Conservation (phyloP, 53 echinoderm and acorn worm genomes). For the Stichopus horrens region DNA sequence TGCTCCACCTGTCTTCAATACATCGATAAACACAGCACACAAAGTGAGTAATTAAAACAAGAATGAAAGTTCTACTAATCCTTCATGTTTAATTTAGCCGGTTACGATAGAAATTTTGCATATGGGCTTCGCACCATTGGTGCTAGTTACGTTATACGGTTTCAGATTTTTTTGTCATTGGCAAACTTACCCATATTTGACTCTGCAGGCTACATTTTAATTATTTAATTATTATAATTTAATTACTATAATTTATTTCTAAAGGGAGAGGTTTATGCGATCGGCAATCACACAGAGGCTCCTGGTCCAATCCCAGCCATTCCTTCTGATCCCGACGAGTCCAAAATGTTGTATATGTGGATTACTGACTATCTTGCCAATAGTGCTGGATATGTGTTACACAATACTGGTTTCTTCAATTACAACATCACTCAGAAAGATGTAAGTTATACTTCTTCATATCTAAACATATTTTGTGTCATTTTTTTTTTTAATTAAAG, state of each 20-base stretch:
- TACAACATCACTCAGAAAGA: conserved; percentile 79
- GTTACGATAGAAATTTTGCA: too few relatives aligned
- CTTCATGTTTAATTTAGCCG: too few relatives aligned
- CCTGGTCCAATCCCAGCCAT: conserved; percentile 68
- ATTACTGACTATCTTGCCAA: conserved; percentile 75
- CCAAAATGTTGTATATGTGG: conserved; percentile 78
- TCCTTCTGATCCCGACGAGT: conserved; percentile 66
- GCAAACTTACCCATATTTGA: too few relatives aligned
- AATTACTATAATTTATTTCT: too few relatives aligned
- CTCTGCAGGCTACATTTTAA: too few relatives aligned
- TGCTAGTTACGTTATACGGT: too few relatives aligned
- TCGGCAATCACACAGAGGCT: conserved; percentile 61
- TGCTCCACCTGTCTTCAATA: conserved; percentile 59
- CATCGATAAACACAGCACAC: conserved; percentile 60
- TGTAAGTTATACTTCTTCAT: conserved; percentile 43
- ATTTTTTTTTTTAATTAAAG: too few relatives aligned
- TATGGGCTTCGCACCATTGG: too few relatives aligned
- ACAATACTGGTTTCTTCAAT: conserved; percentile 61
- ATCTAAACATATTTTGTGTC: too few relatives aligned
- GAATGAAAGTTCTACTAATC: too few relatives aligned
- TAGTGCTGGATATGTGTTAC: conserved; percentile 78
- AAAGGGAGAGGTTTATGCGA: conserved; percentile 81
- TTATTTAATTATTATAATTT: too few relatives aligned
- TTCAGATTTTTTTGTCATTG: too few relatives aligned
- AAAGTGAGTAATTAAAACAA: conserved; percentile 54